These are phyloP conservation scores for Thalassophryne amazonica DNA, from an alignment of 2,797 vertebrate genomes.

Conservation along the genomic window DNA sequence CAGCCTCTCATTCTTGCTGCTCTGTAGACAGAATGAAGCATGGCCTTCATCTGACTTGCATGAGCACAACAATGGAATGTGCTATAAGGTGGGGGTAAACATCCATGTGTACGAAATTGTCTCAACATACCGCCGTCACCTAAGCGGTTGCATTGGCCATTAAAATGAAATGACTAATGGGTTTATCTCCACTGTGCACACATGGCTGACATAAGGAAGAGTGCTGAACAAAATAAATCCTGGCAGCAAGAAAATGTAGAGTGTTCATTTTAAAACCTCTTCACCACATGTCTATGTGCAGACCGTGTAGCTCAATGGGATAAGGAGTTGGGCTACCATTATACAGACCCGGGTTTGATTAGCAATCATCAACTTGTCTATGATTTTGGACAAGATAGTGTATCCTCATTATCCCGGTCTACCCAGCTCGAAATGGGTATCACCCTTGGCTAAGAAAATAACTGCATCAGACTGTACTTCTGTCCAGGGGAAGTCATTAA, in stretches of 20 bases:
- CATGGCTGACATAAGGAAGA: slow-evolving; percentile 46
- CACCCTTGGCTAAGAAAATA: no score
- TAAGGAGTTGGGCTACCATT: no score
- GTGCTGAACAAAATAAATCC: slow-evolving; percentile 33
- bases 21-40: slow-evolving; percentile 70
- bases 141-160: slow-evolving; percentile 62
- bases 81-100: slow-evolving; percentile 49
- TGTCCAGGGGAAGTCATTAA: no score
- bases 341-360: no score
- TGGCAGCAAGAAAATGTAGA: slow-evolving; percentile 18
- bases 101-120: slow-evolving; percentile 39
- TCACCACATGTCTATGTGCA: slow-evolving; percentile 3
- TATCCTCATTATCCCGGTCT: no score
- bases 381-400: no score
- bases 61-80: slow-evolving; percentile 67
- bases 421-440: no score
- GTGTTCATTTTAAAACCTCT: slow-evolving; percentile 32
- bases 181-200: slow-evolving; percentile 54
- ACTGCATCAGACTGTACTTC: no score
- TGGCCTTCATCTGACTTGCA: slow-evolving; percentile 77
- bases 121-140: slow-evolving; percentile 54
- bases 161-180: slow-evolving; percentile 74
- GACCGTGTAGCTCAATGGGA: no score
- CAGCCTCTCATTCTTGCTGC: slow-evolving; percentile 50
- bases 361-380: no score